These are phyloP conservation scores for Drosophila malerkotliana DNA, from an alignment of 1,140 invertebrate species.

Conservation along the genomic window DNA sequence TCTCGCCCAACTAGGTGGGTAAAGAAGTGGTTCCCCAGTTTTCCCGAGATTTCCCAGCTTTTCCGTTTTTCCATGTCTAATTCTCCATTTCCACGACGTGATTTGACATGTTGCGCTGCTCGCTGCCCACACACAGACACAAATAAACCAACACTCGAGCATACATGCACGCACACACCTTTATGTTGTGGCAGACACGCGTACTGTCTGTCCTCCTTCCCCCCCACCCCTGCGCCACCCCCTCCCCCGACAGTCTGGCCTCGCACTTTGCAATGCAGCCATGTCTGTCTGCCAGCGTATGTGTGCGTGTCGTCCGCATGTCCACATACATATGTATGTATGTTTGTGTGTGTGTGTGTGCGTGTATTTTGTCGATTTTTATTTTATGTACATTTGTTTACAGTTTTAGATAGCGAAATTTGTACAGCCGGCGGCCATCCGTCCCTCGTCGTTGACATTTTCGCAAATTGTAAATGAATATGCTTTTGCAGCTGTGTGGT, in stretches of 20 bases:
- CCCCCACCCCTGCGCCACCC: conserved; percentile 24
- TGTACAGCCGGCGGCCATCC: conserved; percentile 67
- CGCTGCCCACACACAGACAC: conserved; percentile 34
- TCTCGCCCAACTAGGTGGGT: conserved; percentile 63
- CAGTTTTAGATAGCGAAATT: conserved; percentile 81
- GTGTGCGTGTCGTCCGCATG: conserved; percentile 17
- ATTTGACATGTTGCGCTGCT: conserved; percentile 62
- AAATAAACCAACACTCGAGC: conserved; percentile 25
- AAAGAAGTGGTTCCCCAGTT: conserved; percentile 17
- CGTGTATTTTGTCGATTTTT: conserved; percentile 75
- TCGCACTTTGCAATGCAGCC: conserved; percentile 71
- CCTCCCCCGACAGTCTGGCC: conserved; percentile 45
- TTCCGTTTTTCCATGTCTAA: conserved; percentile 19
- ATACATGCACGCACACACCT: conserved; percentile 33
- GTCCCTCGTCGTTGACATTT: conserved; percentile 66
- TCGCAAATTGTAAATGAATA: conserved; percentile 80
- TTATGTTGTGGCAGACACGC: conserved; percentile 53
- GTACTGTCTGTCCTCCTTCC: conserved; percentile 29
- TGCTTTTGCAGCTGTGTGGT: conserved; percentile 50
- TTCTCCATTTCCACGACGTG: conserved; percentile 35
- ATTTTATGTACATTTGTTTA: conserved; percentile 82
- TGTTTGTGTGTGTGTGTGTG: conserved; percentile 30
- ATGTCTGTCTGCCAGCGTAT: conserved; percentile 20
- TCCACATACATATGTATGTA: not conserved
- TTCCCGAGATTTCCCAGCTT: conserved; percentile 5